Conservation (phyloP, 2,797 vertebrate genomes). For the Ataeniobius toweri region DNA sequence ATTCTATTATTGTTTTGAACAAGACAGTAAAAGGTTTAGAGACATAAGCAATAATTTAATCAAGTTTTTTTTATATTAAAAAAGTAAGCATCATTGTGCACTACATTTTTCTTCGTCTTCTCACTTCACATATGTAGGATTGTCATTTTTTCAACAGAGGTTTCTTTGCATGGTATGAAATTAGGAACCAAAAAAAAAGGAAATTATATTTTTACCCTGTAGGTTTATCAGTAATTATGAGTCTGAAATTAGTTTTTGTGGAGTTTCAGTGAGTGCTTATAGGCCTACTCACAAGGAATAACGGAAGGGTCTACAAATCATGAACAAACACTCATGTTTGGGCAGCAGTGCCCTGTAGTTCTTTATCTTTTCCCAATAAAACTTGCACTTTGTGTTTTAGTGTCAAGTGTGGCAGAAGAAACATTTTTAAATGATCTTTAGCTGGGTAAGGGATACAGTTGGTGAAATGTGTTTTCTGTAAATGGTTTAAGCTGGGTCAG, state of each 20-base stretch:
- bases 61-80: conserved; percentile 4
- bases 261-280: conserved; percentile 9
- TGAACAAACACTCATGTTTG: background rate
- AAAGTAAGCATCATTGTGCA: background rate
- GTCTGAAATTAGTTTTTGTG: conserved; percentile 17
- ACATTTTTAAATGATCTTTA: background rate
- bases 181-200: background rate
- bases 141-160: background rate
- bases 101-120: no score
- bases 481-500: background rate
- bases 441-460: background rate
- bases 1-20: conserved; percentile 41
- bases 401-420: background rate
- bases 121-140: background rate
- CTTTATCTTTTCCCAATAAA: background rate
- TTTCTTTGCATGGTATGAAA: background rate
- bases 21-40: conserved; percentile 21
- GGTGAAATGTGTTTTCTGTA: background rate
- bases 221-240: conserved; percentile 1
- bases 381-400: background rate
- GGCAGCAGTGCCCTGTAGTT: background rate
- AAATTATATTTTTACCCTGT: background rate
- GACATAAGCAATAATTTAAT: conserved; percentile 32
- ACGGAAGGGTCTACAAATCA: conserved; percentile 4
- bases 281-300: background rate